phyloP scores from a whole-genome alignment of 2,113 vertebrate species.

The Astur gentilis region DNA sequence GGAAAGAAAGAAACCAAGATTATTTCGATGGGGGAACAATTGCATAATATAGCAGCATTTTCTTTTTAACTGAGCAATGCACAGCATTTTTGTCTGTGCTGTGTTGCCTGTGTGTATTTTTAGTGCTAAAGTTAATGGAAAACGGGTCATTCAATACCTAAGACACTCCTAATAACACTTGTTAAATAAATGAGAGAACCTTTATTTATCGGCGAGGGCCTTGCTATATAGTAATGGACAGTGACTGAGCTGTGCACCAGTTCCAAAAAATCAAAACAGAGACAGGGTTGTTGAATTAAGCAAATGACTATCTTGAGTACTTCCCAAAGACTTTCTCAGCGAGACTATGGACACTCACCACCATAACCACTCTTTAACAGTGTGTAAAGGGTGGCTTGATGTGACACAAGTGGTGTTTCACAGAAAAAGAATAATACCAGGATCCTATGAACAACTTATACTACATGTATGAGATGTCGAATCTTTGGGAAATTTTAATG shows the following conservation, averaged over 20 bases:
- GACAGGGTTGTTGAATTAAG: neutral
- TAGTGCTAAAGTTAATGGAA: neutral
- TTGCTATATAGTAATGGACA: neutral
- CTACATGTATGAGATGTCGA: neutral
- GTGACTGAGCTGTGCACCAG: neutral
- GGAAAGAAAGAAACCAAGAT: constrained; percentile 11
- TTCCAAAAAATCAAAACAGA: neutral
- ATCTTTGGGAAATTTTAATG: neutral
- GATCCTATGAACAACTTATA: neutral
- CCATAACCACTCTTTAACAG: neutral
- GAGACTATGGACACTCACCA: neutral
- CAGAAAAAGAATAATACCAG: neutral
- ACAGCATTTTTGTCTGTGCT: neutral
- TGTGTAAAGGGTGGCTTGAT: neutral
- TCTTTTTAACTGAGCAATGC: neutral
- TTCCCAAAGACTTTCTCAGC: neutral
- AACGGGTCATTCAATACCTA: neutral
- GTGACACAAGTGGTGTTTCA: neutral
- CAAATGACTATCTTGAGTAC: neutral
- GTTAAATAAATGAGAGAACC: neutral
- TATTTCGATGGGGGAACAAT: neutral
- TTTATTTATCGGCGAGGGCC: neutral
- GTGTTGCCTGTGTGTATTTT: neutral
- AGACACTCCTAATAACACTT: neutral
- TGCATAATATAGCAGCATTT: neutral